phyloP scores from a whole-genome alignment of 2,888 invertebrate species.

The Dascillus cervinus region DNA sequence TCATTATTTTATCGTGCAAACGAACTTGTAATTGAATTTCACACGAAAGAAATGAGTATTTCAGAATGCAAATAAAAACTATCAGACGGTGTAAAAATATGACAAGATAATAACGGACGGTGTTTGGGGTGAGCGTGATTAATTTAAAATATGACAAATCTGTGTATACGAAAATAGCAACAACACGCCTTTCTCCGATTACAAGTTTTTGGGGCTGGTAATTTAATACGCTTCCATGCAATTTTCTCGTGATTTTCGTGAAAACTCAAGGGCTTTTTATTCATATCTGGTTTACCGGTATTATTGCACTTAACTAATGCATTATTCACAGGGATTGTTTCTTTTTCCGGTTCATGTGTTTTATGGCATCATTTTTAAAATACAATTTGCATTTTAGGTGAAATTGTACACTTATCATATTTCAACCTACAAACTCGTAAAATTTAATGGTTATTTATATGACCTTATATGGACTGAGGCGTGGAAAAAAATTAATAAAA shows the following conservation, averaged over 20 bases:
- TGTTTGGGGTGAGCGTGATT: conserved; percentile 6
- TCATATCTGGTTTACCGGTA: conserved; percentile 18
- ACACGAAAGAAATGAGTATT: too few species aligned
- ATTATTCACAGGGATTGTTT: conserved; percentile 20
- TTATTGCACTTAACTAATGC: conserved; percentile 21
- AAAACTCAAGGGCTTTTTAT: conserved; percentile 18
- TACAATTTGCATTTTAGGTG: conserved; percentile 30
- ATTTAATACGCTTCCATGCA: conserved; percentile 14
- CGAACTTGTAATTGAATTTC: conserved; percentile 27
- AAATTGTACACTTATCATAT: too few species aligned
- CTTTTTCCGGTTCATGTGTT: conserved; percentile 27
- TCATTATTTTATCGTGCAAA: conserved; percentile 30
- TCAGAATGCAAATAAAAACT: conserved; percentile 22
- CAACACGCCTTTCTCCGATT: conserved; percentile 10
- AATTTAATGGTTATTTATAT: too few species aligned
- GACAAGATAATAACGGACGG: conserved; percentile 27
- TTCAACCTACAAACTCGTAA: too few species aligned
- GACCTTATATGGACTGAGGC: too few species aligned
- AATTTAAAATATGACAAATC: conserved; percentile 20
- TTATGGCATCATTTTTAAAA: conserved; percentile 30
- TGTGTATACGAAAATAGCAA: conserved; percentile 11
- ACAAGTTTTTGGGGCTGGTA: too few species aligned
- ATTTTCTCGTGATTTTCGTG: conserved; percentile 17
- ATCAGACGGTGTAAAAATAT: conserved; percentile 14
- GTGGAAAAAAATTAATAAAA: too few species aligned